Percentiles rank a stretch among this genome's conserved stretches.
Conservation (phyloP, 1,140 invertebrate genomes). For the Nixonia krombeini region DNA sequence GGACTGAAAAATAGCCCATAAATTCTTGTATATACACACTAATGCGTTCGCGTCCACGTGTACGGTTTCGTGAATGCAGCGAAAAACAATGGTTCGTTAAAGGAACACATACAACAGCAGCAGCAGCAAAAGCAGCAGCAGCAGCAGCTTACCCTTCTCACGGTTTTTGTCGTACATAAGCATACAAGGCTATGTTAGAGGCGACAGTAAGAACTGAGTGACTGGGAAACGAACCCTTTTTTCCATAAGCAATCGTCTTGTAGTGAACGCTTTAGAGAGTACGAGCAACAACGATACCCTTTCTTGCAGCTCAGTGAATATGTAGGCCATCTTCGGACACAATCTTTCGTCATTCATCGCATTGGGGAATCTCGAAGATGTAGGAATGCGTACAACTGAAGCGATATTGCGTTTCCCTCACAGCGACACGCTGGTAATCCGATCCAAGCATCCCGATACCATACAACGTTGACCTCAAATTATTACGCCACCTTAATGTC, state of each 20-base stretch:
- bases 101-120: too few relatives aligned
- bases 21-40: too few relatives aligned
- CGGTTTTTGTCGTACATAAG: slow-evolving; percentile 40
- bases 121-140: too few relatives aligned
- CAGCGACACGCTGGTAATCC: too few relatives aligned
- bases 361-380: not conserved
- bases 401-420: too few relatives aligned
- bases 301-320: slow-evolving; percentile 61
- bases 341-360: slow-evolving; percentile 59
- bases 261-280: slow-evolving; percentile 46
- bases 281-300: slow-evolving; percentile 53
- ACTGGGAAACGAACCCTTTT: slow-evolving; percentile 60
- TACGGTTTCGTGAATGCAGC: too few relatives aligned
- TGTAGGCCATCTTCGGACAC: slow-evolving; percentile 65
- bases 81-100: not conserved
- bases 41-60: too few relatives aligned
- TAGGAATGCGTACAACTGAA: slow-evolving; percentile 20
- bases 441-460: too few relatives aligned
- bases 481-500: too few relatives aligned
- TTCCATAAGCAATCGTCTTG: slow-evolving; percentile 22
- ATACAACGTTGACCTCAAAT: too few relatives aligned
- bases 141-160: slow-evolving; percentile 55
- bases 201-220: slow-evolving; percentile 61
- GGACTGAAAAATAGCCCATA: too few relatives aligned
- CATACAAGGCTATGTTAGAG: slow-evolving; percentile 29